Base-by-base conservation (phyloP, 1,140 invertebrate species). In the Drosophila punjabiensis region DNA sequence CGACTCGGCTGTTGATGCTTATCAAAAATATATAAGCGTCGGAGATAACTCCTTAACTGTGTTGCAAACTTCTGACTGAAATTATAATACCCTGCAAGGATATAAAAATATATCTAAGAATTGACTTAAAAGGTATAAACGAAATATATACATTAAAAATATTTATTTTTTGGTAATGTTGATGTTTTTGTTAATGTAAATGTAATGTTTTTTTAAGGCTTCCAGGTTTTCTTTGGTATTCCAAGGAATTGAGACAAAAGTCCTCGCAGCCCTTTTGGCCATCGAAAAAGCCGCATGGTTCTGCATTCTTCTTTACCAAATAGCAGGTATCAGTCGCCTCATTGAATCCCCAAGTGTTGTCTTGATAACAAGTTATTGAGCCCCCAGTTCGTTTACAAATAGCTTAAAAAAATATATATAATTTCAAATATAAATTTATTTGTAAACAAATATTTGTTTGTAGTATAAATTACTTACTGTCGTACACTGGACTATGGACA, bases 231-330 rank as follows among this genome's bases (percentile, higher is more conserved):
- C 1, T 7, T 7, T 13, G 39, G n/a, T 7, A 18, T 20, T n/a
- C 52, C n/a, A 20, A 56, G 3, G 53, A 20, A 24, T 20, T 68
- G 0, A 45, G 10, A 5, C 76, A 79, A 7, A 79, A 77, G 14
- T 78, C 52, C 14, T 37, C 10, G 47, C 76, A 79, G 1, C 75
- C 60, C 14, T 61, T 64, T 43, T 39, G 4, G 0, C 76, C 60
- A 71, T 79, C 76, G 55, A 79, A 79, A 13, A 79, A 79, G 3
- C 76, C 76, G 10, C 76, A 79, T 13, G 76, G 74, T 11, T 47
- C 60, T 10, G 1, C 1, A 24, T 14, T 32, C 10, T 24, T 24
- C 2, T 2, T 28, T 5, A 79, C 50, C 4, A 4, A 41, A 18
- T 70, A 70, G n/a, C 76, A 79, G 37, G 18, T 71, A 3, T 14